Conservation (phyloP, 2,113 vertebrate genomes). For the Micromys minutus region DNA sequence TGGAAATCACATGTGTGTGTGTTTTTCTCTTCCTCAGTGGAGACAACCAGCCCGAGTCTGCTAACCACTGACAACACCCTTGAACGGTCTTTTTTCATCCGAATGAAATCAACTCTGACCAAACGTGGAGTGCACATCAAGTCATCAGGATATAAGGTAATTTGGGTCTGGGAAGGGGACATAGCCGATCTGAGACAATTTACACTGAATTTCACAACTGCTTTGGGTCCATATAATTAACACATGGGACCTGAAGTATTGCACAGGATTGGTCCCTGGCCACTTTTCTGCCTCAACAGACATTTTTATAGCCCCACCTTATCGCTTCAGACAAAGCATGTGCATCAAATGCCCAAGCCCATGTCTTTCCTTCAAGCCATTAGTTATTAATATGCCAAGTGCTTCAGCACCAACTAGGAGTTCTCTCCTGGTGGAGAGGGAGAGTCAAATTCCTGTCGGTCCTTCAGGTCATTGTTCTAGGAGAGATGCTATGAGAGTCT, state of each 20-base stretch:
- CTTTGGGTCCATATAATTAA: background rate
- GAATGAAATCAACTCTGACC: constrained; percentile 99
- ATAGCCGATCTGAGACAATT: constrained; percentile 31
- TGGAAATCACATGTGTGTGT: constrained; percentile 82
- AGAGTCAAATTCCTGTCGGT: constrained; percentile 40
- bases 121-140: constrained; percentile 99
- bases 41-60: constrained; percentile 95
- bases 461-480: constrained; percentile 39
- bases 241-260: background rate
- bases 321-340: constrained; percentile 55
- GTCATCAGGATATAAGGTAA: constrained; percentile 99
- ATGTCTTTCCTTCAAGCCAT: constrained; percentile 54
- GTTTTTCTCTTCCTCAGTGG: constrained; percentile 89
- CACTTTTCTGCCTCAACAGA: constrained; percentile 45
- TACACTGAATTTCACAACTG: background rate
- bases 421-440: constrained; percentile 55
- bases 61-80: constrained; percentile 94
- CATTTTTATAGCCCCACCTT: background rate
- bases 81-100: constrained; percentile 98
- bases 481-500: background rate
- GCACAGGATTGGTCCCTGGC: constrained; percentile 25
- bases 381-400: constrained; percentile 46
- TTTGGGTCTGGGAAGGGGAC: constrained; percentile 68
- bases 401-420: constrained; percentile 57
- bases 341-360: constrained; percentile 36